Base-by-base conservation (phyloP, 2,888 invertebrate species). In the Girardia tigrina region DNA sequence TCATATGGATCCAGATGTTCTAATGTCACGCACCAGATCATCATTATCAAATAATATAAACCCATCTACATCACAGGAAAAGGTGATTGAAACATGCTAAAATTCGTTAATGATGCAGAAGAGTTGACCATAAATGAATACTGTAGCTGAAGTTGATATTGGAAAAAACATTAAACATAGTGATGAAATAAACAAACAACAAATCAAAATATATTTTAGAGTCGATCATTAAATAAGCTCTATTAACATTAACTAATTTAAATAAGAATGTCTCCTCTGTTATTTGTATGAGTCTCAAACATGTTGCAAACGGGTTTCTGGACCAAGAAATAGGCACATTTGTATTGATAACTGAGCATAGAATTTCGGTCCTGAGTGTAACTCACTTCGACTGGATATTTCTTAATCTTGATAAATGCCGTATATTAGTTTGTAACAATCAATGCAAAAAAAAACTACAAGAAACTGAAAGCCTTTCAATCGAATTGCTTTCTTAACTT, bases 401-500 rank as follows among this genome's bases (percentile, higher is more conserved):
- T 36, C 16, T 36, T 36, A 36, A 36, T 16, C 36, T 36, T 36
- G 36, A 36, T 12, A 12, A 12, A 36, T 12, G 8, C 36, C 8
- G 16, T 36, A 8, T 12, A 36, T 36, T 16, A 36, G 16, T 12
- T 12, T 36, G 8, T 8, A 70, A 8, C 6, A 27, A 70, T 70
- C 23, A 27, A 70, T 27, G 20, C 6, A 27, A 23, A 14, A 23
- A 20, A 23, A 70, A 14, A 56, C 73, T 73, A 73, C 73, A 8
- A 74, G 27, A 12, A 74, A 16, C 23, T 69, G 2, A 28, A 74
- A 74, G 8, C 74, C 74, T 26, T 73, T 74, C 8, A 16, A n/a
- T 20, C 27, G 23, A 26, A 69, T 69, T 26, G 73, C 74, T 69
- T 88, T 87, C 78, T 88, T 86, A 14, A 92, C 86, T 79, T 90